These are phyloP conservation scores for Apodemia duryi DNA, from an alignment of 2,888 invertebrate species.

Conservation along the genomic window DNA sequence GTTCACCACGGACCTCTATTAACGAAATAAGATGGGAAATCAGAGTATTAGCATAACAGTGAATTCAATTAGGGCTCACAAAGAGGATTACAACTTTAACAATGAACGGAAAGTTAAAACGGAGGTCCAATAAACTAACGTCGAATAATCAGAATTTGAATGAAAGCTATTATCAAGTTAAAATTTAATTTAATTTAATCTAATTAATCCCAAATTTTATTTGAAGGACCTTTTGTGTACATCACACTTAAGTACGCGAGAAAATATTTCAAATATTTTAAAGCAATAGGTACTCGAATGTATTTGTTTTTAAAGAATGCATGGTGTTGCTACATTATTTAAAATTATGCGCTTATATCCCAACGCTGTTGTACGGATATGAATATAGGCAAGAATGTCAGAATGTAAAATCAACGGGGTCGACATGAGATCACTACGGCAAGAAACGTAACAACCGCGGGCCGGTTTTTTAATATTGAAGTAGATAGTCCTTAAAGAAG, in stretches of 20 bases:
- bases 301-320: too few species aligned
- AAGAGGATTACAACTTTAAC: slow-evolving; percentile 80
- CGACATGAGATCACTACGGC: too few species aligned
- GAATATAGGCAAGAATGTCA: too few species aligned
- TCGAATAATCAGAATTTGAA: slow-evolving; percentile 73
- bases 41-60: slow-evolving; percentile 79
- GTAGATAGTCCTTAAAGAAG: too few species aligned
- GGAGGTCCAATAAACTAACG: slow-evolving; percentile 66
- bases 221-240: slow-evolving; percentile 17
- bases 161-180: slow-evolving; percentile 56
- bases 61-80: slow-evolving; percentile 78
- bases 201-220: slow-evolving; percentile 31
- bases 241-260: not conserved
- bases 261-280: not conserved
- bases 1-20: slow-evolving; percentile 77
- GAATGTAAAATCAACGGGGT: too few species aligned
- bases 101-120: slow-evolving; percentile 73
- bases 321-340: too few species aligned
- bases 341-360: too few species aligned
- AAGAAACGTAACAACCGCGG: too few species aligned
- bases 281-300: too few species aligned
- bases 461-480: too few species aligned
- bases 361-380: too few species aligned
- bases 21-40: slow-evolving; percentile 79
- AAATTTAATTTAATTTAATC: slow-evolving; percentile 57